Evolutionary conservation across 2,888 invertebrate genomes (phyloP), one percentile per base, ranked within the genome.

Genomic region (Pantelozetes paolii): DNA sequence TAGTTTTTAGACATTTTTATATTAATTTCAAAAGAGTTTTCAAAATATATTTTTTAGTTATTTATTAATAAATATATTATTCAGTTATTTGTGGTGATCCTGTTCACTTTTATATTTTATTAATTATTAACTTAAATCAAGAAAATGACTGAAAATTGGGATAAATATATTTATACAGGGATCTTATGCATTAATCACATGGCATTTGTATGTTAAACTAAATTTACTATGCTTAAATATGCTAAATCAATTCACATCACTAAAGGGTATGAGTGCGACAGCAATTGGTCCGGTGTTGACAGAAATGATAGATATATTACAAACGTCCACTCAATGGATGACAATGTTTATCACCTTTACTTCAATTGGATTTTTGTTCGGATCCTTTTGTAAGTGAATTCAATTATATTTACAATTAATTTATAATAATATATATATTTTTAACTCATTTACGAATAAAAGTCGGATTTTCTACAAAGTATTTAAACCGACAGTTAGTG

Each of bases 261-360:
- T 20, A 36, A 36, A 57, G 57, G 57, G 28, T 2, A 28, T 57
- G 57, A 28, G 5, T 28, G 8, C 5, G 11, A 57, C 57, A 5
- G 57, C 57, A 3, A 57, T 57, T 15, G 57, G 57, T 26, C 30
- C 57, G 57, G 57, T 57, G 57, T 18, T 57, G 57, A 57, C 57
- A 26, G 57, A 57, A 57, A 28, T 57, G 57, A 28, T 57, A 15
- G 57, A 57, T 28, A 57, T 57, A 57, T 23, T 57, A 28, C 57
- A 57, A 20, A 57, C 57, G 28, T 57, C 57, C 3, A 20, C 57
- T 13, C 57, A 57, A 28, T 57, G 20, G n/a, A 57, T 57, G 57
- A 57, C 57, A 28, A 28, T 57, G 11, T 57, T 28, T 23, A 57
- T 28, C 13, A 57, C 57, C 6, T 57, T 57, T 15, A 57, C 57